Base-by-base conservation (phyloP, 2,113 vertebrate genomes). In the Cromileptes altivelis region DNA sequence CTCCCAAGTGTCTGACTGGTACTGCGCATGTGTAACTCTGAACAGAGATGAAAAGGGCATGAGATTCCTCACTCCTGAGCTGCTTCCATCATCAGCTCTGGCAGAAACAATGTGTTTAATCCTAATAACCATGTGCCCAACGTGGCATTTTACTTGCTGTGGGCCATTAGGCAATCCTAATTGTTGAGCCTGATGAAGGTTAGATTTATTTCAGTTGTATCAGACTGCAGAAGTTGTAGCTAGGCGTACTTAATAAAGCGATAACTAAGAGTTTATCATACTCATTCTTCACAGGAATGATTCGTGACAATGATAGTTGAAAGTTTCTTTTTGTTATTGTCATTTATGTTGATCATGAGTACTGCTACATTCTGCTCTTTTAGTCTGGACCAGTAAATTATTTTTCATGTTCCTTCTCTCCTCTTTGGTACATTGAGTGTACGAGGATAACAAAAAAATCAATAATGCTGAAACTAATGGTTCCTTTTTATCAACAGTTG, bases 391-490 rank as follows among this genome's bases (percentile, higher is more conserved):
- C 56, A 71, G 71, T 27, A 67, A 30, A 33, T 0, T 2, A 53
- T 57, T 37, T 0, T 0, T 70, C 33, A 21, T 27, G 12, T 63
- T 56, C 37, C 30, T 25, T 30, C 23, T 2, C 13, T 40, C 13
- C 15, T 7, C 2, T 23, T 3, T 50, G n/a, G 65, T 57, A n/a
- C 64, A 14, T 17, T n/a, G 40, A 63, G 23, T 52, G 53, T 68
- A 70, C 3, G 23, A 77, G 10, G 62, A 71, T 69, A 55, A 74
- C 70, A 19, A 25, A 75, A 55, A 37, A 60, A 70, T 76, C 78
- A 70, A 15, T 50, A 23, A 50, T 71, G 80, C 77, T 86, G 45
- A 81, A 37, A 73, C 40, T 42, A 42, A 45, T 45, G 42, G 17
- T 37, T 45, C 1, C 7, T 45, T 52, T 40, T 40, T 14, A 19